Evolutionary conservation across 1,140 invertebrate species (phyloP).

Genomic region (Nixonia krombeini): DNA sequence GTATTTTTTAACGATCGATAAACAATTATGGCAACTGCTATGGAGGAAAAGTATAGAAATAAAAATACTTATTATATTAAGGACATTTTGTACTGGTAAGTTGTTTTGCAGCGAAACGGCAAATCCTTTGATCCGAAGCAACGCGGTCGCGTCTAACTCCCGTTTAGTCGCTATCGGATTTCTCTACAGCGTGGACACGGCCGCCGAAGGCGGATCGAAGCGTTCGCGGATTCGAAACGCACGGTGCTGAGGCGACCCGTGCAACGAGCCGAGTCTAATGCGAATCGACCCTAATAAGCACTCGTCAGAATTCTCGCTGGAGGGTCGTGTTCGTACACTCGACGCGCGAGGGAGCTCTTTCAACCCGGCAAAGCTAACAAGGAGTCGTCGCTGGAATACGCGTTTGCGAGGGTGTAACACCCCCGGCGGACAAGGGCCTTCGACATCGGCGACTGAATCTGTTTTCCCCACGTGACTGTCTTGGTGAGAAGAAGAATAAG

Average conservation of each 20-base stretch:
- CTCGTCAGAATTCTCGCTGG: slow-evolving; percentile 13
- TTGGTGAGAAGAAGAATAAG: slow-evolving; percentile 16
- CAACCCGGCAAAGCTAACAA: neutral
- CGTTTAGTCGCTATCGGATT: too few species aligned
- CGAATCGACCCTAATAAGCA: slow-evolving; percentile 33
- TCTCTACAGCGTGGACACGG: too few species aligned
- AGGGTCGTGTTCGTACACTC: neutral
- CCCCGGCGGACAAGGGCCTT: slow-evolving; percentile 4
- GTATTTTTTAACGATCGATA: too few species aligned
- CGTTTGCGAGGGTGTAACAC: too few species aligned
- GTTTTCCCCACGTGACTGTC: neutral
- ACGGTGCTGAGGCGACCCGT: neutral
- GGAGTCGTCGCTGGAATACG: neutral
- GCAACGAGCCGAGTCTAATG: slow-evolving; percentile 17
- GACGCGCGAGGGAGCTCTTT: slow-evolving; percentile 7
- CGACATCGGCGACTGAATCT: slow-evolving; percentile 7
- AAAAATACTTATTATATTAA: too few species aligned
- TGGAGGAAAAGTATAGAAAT: too few species aligned
- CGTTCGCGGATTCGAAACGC: slow-evolving; percentile 10
- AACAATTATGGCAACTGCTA: too few species aligned
- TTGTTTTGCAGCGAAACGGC: too few species aligned
- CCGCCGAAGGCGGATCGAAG: too few species aligned
- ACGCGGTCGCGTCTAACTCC: too few species aligned
- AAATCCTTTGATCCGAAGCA: too few species aligned
- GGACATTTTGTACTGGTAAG: too few species aligned